Conservation (phyloP, 2,797 vertebrate genomes). For the Hapalemur alaotrensis region DNA sequence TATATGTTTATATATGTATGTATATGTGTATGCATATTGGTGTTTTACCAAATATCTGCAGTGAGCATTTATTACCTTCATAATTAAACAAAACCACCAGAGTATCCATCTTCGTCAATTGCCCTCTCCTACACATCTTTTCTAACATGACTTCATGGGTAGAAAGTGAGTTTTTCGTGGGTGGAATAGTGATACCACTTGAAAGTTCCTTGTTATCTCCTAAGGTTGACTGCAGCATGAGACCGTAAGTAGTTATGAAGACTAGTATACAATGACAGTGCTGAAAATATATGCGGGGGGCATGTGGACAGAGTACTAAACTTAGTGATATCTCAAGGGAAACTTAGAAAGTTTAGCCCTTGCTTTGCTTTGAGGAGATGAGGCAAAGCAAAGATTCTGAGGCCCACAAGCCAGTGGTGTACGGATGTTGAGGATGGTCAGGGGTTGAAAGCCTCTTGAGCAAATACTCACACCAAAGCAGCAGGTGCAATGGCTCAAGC, state of each 20-base stretch:
- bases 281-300: not conserved
- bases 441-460: not conserved
- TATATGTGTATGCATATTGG: not conserved
- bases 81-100: not conserved
- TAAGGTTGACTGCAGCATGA: not conserved
- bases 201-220: not conserved
- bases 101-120: not conserved
- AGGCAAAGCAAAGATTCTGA: not conserved
- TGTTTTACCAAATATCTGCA: not conserved
- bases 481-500: not conserved
- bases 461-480: not conserved
- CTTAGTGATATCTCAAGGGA: not conserved
- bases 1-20: not conserved
- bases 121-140: not conserved
- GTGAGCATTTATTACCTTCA: not conserved
- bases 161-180: not conserved
- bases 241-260: not conserved
- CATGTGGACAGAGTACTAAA: not conserved
- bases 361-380: not conserved
- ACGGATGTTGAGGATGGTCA: not conserved
- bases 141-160: not conserved
- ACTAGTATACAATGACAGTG: not conserved
- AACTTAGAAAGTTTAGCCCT: not conserved
- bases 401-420: rapidly evolving
- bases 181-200: not conserved